A percentile compares a stretch with the other conserved stretches of the same genome.
phyloP scores from a whole-genome alignment of 2,797 vertebrate genomes.

The Sebastes wilsoni region DNA sequence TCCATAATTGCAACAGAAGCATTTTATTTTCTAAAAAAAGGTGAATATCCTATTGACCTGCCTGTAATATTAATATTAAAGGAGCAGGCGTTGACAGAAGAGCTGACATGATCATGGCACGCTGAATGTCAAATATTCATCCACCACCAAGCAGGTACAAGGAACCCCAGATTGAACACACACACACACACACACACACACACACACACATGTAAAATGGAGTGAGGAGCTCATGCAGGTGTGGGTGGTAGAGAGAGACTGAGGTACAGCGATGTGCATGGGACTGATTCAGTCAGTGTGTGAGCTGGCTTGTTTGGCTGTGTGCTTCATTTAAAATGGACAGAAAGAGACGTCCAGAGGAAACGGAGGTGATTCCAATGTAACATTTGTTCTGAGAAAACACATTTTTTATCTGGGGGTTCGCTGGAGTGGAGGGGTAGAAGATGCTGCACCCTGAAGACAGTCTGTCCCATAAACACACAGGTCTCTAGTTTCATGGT shows the following conservation, averaged over 20 bases:
- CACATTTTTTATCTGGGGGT: neutral
- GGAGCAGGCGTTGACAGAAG: neutral
- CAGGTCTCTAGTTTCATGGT: too few species aligned
- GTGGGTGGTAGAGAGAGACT: slow-evolving; percentile 1
- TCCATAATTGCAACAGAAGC: neutral
- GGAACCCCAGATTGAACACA: neutral
- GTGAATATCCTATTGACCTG: neutral
- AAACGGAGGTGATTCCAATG: neutral
- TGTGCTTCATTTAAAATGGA: neutral
- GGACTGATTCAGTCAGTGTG: neutral
- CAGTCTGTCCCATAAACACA: too few species aligned
- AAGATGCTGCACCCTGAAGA: too few species aligned
- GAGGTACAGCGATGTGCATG: neutral
- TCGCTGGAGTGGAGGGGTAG: neutral
- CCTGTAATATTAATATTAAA: neutral
- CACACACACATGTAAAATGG: neutral
- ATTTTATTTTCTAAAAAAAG: neutral
- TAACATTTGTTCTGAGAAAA: neutral
- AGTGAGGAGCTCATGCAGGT: neutral
- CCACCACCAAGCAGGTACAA: too few species aligned
- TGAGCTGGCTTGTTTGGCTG: neutral
- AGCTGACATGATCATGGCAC: neutral
- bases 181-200: neutral
- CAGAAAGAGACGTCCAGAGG: neutral
- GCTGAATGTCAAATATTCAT: neutral